phyloP scores from a whole-genome alignment of 2,113 vertebrate species.

The Toxotes jaculatrix region DNA sequence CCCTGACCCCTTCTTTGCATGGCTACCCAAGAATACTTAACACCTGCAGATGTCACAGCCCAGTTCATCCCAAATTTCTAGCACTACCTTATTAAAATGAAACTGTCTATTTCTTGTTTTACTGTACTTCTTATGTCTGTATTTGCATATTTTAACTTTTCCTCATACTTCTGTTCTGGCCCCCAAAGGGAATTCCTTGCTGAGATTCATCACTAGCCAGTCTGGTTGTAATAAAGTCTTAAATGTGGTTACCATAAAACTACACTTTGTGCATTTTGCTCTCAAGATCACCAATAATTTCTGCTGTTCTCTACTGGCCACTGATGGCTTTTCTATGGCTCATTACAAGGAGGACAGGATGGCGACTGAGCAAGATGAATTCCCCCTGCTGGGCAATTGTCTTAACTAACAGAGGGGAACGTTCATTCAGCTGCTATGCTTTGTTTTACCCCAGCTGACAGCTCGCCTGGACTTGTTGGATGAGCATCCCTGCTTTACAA shows the following conservation, averaged over 20 bases:
- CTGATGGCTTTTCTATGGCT: constrained; percentile 69
- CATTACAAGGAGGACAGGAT: constrained; percentile 63
- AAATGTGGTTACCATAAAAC: constrained; percentile 55
- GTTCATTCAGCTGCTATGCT: constrained; percentile 54
- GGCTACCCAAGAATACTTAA: neutral
- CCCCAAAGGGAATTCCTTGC: constrained; percentile 33
- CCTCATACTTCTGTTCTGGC: constrained; percentile 44
- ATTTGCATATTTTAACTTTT: constrained; percentile 39
- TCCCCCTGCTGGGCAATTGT: constrained; percentile 64
- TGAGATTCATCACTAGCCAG: constrained; percentile 51
- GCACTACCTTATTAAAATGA: constrained; percentile 20
- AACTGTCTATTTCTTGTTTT: constrained; percentile 22
- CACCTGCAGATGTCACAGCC: neutral
- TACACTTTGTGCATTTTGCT: constrained; percentile 41
- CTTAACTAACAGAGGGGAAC: constrained; percentile 59
- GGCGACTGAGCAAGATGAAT: constrained; percentile 56
- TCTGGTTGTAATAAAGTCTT: constrained; percentile 62
- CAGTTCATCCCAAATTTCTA: constrained; percentile 1
- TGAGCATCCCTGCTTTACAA: constrained; percentile 68
- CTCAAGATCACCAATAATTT: constrained; percentile 64
- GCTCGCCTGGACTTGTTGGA: constrained; percentile 78
- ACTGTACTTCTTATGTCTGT: constrained; percentile 10
- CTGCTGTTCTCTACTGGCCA: constrained; percentile 54
- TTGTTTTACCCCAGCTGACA: constrained; percentile 76
- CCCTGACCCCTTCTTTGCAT: neutral